Evolutionary conservation across 64 coral and sea anemone species (phyloP), one percentile per base, ranked within the genome.

Genomic region (Stichodactyla mertensii): DNA sequence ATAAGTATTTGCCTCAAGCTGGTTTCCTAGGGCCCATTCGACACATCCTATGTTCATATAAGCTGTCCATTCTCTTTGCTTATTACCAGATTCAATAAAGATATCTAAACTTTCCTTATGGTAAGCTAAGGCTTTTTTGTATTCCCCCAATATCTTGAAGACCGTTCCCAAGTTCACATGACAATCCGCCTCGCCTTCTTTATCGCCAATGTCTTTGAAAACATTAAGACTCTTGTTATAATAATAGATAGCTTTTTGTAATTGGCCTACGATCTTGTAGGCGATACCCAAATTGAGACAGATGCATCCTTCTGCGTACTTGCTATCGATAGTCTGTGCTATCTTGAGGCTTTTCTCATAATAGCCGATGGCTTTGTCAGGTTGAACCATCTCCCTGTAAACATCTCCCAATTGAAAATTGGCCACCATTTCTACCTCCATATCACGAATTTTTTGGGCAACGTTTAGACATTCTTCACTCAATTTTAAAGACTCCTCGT

Each of bases 151-250:
- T 15, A 58, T 58, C 56, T 58, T 5, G 24, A 15, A 93, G 28
- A 61, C 51, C 60, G 19, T 57, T 70, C 91, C 91, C 57, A 93
- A 53, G 83, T 84, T 57, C 16, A 71, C 81, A 20, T 67, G 59
- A 16, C 80, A 82, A 7, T 60, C 15, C 64, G 80, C 61, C 45
- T 88, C 83, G 24, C 51, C 57, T 53, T 31, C 13, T 58, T 54
- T 88, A 56, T 82, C 10, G 2, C 57, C 87, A 0, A 15, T 82
- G 3, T 82, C 78, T 64, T 66, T 64, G 57, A 7, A 64, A 26
- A 88, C 52, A 22, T 14, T 10, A 8, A 88, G 60, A 16, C 62
- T 51, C 15, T 88, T 15, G 51, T 82, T 27, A 55, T 88, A 82
- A 54, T 80, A 52, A 16, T 4, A 23, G 55, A 82, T 53, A 6